Percentiles rank a stretch among this genome's conserved stretches.
phyloP scores from a whole-genome alignment of 2,888 invertebrate genomes.

The Molanna angustata region DNA sequence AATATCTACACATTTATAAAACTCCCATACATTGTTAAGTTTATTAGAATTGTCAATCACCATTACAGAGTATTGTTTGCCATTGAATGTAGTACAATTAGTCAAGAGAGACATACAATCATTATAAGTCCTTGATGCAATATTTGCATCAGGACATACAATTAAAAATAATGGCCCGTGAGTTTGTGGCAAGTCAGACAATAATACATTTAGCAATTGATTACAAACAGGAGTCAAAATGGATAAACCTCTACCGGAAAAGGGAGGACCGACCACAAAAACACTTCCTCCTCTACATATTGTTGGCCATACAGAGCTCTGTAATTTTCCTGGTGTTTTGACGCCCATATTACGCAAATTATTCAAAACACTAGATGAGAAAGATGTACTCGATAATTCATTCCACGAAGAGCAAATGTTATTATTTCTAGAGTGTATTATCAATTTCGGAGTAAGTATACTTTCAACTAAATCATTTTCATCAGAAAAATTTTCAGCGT shows the following conservation, averaged over 20 bases:
- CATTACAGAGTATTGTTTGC: slow-evolving; percentile 44
- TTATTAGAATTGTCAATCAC: slow-evolving; percentile 43
- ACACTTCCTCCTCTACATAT: slow-evolving; percentile 63
- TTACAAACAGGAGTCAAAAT: slow-evolving; percentile 66
- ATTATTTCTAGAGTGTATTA: slow-evolving; percentile 48
- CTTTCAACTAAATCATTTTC: slow-evolving; percentile 15
- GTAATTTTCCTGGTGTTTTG: slow-evolving; percentile 53
- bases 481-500: too few relatives aligned
- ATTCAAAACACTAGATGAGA: slow-evolving; percentile 41
- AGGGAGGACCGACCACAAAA: slow-evolving; percentile 58
- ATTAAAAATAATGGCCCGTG: slow-evolving; percentile 64
- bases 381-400: slow-evolving; percentile 42
- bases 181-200: slow-evolving; percentile 39
- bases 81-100: slow-evolving; percentile 36
- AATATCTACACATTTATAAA: slow-evolving; percentile 67
- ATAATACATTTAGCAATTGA: background rate
- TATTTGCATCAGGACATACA: slow-evolving; percentile 60
- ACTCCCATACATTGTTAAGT: slow-evolving; percentile 42
- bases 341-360: slow-evolving; percentile 43
- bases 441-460: slow-evolving; percentile 40
- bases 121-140: slow-evolving; percentile 50
- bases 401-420: slow-evolving; percentile 41
- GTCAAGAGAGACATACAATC: slow-evolving; percentile 45
- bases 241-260: slow-evolving; percentile 68
- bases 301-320: slow-evolving; percentile 69